Conservation (phyloP, 1,140 invertebrate genomes). For the Leptonema lineaticorne region DNA sequence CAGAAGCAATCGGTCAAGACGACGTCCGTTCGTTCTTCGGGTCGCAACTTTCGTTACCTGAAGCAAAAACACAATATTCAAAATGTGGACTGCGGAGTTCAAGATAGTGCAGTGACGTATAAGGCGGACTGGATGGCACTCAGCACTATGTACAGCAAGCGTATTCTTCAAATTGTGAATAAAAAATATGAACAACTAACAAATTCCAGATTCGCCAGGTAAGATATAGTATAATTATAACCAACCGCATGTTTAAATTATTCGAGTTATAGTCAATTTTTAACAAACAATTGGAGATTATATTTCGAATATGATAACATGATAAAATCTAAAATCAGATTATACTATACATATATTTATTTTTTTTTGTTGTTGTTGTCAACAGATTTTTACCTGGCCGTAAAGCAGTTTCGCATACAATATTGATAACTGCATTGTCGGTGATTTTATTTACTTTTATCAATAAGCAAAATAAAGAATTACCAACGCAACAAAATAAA, state of each 20-base stretch:
- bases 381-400: not conserved
- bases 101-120: not conserved
- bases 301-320: too few relatives aligned
- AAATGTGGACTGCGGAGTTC: not conserved
- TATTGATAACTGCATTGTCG: not conserved
- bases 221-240: not conserved
- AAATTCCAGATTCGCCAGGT: slow-evolving; percentile 9
- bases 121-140: slow-evolving; percentile 31
- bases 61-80: slow-evolving; percentile 35
- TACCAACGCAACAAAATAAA: slow-evolving; percentile 8
- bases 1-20: not conserved
- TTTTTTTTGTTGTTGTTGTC: too few relatives aligned
- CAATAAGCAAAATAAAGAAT: not conserved
- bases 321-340: too few relatives aligned
- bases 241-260: too few relatives aligned
- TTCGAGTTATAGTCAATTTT: too few relatives aligned
- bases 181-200: not conserved
- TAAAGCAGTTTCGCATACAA: not conserved
- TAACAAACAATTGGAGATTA: not conserved
- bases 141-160: slow-evolving; percentile 10
- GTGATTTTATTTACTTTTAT: not conserved
- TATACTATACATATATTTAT: too few relatives aligned
- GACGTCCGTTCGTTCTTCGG: not conserved
- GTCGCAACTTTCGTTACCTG: slow-evolving; percentile 14
- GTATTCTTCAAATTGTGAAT: not conserved